Evolutionary conservation across 2,797 vertebrate species (phyloP), one percentile per base, ranked within the genome.

Genomic region (Sebastes alutus): DNA sequence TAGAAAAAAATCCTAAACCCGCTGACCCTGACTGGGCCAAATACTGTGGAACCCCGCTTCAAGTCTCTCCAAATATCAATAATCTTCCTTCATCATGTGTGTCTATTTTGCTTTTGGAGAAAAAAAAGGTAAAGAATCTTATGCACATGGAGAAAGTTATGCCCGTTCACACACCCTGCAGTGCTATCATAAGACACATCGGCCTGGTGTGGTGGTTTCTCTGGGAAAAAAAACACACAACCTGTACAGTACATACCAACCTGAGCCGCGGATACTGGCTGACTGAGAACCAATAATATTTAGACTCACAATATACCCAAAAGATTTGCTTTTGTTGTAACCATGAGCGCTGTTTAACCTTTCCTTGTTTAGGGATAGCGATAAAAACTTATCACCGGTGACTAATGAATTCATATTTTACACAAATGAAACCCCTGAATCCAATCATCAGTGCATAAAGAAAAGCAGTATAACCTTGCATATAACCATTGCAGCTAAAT

Each of bases 111-210:
- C 78, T 72, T 64, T 71, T 92, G 73, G 81, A 87, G 80, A 46
- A 38, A 60, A 70, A 65, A 78, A 73, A 38, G 32, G 61, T 82
- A 68, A 74, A 81, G 72, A 74, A 72, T 89, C 74, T 85, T 61
- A 56, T 60, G 86, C 90, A 92, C 77, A 93, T 91, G 91, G 92
- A 88, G 82, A 81, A 79, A 73, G 72, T 91, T 93, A 90, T 84
- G 75, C 78, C 86, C 56, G 33, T 77, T 77, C 85, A 82, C 88
- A 92, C 84, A 89, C 72, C 72, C 71, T 86, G 77, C 74, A 63
- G 78, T 68, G 80, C 74, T 90, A 87, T 89, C 89, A 84, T 79
- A 69, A 85, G 87, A 81, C 66, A 58, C 75, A 83, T 63, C 54
- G 58, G 75, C 54, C 56, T 25, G 56, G 35, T 70, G 66, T n/a